Percentiles rank a stretch among this genome's conserved stretches.
Conservation (phyloP, 2,888 invertebrate species). For the Tipula helvola region DNA sequence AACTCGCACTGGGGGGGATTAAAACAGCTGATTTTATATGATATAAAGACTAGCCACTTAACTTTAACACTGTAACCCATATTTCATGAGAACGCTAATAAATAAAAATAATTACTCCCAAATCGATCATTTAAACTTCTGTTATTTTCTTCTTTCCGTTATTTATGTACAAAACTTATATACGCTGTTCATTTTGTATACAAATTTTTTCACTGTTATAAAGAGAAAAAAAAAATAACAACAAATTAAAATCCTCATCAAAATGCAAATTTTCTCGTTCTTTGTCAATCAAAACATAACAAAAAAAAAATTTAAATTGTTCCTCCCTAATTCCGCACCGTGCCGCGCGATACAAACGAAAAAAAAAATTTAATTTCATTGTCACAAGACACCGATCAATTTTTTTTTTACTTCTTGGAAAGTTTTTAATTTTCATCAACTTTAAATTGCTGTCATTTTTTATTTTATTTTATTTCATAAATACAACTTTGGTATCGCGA, state of each 20-base stretch:
- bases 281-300: not conserved
- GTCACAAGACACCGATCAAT: conserved; percentile 4
- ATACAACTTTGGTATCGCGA: not conserved
- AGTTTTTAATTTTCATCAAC: not conserved
- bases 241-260: not conserved
- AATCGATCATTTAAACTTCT: not conserved
- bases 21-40: not conserved
- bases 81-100: not conserved
- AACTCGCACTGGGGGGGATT: not conserved
- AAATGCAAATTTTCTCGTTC: not conserved
- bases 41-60: not conserved
- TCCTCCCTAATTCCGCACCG: not conserved
- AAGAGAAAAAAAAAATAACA: not conserved
- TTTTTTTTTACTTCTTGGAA: not conserved
- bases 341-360: not conserved
- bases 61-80: not conserved
- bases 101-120: not conserved
- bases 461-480: not conserved
- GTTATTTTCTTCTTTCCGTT: not conserved
- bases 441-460: not conserved
- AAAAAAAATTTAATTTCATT: not conserved
- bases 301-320: not conserved
- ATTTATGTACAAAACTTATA: not conserved
- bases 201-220: not conserved
- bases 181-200: not conserved